Conservation (phyloP, 2,888 invertebrate genomes). For the Rhorus exstirpatorius region DNA sequence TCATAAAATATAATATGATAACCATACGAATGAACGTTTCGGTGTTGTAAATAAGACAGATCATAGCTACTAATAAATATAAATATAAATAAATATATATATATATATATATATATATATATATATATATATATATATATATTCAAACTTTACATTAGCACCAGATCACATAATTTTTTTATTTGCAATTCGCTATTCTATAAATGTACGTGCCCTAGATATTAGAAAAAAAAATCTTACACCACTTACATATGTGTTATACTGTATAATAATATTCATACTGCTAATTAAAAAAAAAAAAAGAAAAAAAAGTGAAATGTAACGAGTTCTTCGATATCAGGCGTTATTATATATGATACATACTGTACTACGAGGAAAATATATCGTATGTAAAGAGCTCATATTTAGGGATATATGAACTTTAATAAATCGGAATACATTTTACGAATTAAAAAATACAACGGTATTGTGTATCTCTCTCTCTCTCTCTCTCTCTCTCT, state of each 20-base stretch:
- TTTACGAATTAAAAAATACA: constrained; percentile 81
- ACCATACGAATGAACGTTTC: constrained; percentile 77
- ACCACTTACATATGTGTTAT: constrained; percentile 73
- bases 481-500: too few species aligned
- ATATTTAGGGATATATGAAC: constrained; percentile 85
- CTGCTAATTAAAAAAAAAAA: constrained; percentile 75
- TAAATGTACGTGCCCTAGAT: constrained; percentile 83
- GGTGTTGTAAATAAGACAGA: constrained; percentile 82
- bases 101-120: constrained; percentile 47
- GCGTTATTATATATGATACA: constrained; percentile 79
- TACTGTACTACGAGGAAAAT: constrained; percentile 64
- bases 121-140: constrained; percentile 39
- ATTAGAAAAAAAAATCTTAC: constrained; percentile 70
- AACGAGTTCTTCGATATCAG: constrained; percentile 84
- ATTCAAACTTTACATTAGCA: constrained; percentile 77
- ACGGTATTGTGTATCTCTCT: background rate
- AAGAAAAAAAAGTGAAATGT: constrained; percentile 75
- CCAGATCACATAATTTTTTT: constrained; percentile 82
- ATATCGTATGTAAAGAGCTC: constrained; percentile 85
- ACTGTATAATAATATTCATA: constrained; percentile 82
- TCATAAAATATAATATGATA: constrained; percentile 52
- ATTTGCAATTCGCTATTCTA: constrained; percentile 84
- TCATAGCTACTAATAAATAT: constrained; percentile 74
- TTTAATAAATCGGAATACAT: constrained; percentile 86
- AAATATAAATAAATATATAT: constrained; percentile 68